Conservation (phyloP, 2,113 vertebrate genomes). For the Burhinus bistriatus region DNA sequence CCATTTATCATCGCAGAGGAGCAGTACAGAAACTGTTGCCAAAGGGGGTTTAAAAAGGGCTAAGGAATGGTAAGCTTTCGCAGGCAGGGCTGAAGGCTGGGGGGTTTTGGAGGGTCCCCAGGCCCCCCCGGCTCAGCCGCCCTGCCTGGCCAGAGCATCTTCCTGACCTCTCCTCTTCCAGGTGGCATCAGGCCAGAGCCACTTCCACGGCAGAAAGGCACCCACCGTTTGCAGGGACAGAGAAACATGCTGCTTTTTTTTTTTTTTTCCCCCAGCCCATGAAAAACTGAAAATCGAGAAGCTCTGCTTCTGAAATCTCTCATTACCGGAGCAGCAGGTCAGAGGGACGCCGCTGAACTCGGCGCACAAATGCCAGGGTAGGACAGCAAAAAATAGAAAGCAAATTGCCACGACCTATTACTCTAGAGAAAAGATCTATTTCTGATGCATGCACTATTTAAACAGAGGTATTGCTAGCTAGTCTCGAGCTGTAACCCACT, state of each 20-base stretch:
- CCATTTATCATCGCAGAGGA: background rate
- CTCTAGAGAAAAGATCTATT: background rate
- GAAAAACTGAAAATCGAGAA: background rate
- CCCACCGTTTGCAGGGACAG: background rate
- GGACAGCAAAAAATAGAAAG: background rate
- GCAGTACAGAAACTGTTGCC: background rate
- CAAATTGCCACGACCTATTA: background rate
- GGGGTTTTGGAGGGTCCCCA: background rate
- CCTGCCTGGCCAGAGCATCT: background rate
- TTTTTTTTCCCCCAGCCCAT: background rate
- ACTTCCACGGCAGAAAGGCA: background rate
- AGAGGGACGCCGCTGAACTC: background rate
- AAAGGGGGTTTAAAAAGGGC: background rate
- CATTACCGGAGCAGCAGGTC: background rate
- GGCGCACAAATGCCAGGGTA: background rate
- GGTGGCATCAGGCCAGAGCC: background rate
- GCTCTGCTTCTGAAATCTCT: background rate
- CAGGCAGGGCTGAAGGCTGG: background rate
- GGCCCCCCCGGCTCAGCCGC: background rate
- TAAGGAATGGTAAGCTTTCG: background rate
- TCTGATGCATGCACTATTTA: background rate
- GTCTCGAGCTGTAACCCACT: conserved; percentile 6
- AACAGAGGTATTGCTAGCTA: background rate
- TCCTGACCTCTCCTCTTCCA: background rate
- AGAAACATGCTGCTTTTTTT: background rate